These are phyloP conservation scores for Athripsodes cinereus DNA, from an alignment of 2,888 invertebrate species.

Conservation along the genomic window DNA sequence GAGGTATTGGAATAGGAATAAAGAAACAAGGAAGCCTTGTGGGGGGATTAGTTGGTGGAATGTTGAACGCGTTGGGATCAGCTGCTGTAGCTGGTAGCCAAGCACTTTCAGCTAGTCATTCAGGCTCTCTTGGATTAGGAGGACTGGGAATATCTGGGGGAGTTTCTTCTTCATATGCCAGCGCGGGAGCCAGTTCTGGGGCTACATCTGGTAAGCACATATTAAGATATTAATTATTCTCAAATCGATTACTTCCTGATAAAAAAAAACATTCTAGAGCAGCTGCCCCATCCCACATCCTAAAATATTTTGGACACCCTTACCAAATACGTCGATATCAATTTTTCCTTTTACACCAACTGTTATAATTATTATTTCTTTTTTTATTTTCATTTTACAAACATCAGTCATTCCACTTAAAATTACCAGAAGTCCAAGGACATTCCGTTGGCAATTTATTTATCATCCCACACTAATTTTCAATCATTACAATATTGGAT, in stretches of 20 bases:
- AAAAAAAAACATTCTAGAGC: no score
- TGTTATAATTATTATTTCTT: neutral
- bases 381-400: neutral
- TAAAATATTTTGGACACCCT: no score
- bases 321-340: no score
- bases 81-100: slow-evolving; percentile 21
- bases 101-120: slow-evolving; percentile 11
- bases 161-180: slow-evolving; percentile 13
- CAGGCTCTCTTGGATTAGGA: slow-evolving; percentile 12
- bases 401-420: neutral
- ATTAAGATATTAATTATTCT: no score
- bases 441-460: no score
- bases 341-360: no score
- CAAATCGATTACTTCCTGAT: no score
- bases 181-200: slow-evolving; percentile 16
- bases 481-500: no score
- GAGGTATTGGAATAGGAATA: slow-evolving; percentile 21
- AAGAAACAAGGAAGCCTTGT: neutral
- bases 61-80: slow-evolving; percentile 23
- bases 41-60: slow-evolving; percentile 28
- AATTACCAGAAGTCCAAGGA: neutral
- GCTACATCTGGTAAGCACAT: neutral
- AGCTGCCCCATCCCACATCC: no score
- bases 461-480: no score
- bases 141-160: slow-evolving; percentile 13